These are phyloP conservation scores for Acrossocheilus fasciatus DNA, from an alignment of 2,797 vertebrate species.

Conservation along the genomic window DNA sequence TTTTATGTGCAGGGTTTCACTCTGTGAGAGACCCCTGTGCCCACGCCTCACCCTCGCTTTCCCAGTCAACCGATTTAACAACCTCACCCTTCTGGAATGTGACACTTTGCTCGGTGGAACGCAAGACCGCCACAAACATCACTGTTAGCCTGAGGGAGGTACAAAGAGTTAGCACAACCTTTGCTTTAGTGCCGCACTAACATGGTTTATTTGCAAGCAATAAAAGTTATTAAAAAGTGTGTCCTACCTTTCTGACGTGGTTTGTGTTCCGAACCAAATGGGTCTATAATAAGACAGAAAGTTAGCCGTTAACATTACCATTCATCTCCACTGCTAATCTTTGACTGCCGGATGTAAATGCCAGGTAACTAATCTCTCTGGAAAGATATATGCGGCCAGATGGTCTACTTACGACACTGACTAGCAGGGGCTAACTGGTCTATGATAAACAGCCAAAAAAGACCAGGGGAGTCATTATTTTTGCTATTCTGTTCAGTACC, in stretches of 20 bases:
- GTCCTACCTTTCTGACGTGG: not conserved
- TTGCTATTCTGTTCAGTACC: not conserved
- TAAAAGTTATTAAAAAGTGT: not conserved
- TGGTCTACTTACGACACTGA: not conserved
- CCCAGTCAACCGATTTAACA: constrained; percentile 45
- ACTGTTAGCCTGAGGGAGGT: constrained; percentile 63
- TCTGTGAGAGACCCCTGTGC: constrained; percentile 41
- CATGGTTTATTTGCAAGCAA: not conserved
- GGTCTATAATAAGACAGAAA: not conserved
- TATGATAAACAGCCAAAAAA: not conserved
- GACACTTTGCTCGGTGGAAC: constrained; percentile 71
- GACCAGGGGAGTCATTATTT: not conserved
- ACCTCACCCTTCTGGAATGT: constrained; percentile 71
- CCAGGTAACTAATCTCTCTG: not conserved
- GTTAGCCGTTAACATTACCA: not conserved
- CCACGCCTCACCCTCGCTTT: constrained; percentile 42
- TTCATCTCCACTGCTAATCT: not conserved
- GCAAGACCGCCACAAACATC: constrained; percentile 62
- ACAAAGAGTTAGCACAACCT: constrained; percentile 54
- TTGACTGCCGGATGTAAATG: not conserved
- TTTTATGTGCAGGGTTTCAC: constrained; percentile 12
- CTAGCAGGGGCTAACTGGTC: not conserved
- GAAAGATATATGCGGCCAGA: constrained; percentile 7
- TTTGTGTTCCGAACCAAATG: not conserved
- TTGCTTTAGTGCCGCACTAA: constrained; percentile 18